These are phyloP conservation scores for Incurvaria masculella DNA, from an alignment of 2,888 invertebrate species.

Conservation along the genomic window DNA sequence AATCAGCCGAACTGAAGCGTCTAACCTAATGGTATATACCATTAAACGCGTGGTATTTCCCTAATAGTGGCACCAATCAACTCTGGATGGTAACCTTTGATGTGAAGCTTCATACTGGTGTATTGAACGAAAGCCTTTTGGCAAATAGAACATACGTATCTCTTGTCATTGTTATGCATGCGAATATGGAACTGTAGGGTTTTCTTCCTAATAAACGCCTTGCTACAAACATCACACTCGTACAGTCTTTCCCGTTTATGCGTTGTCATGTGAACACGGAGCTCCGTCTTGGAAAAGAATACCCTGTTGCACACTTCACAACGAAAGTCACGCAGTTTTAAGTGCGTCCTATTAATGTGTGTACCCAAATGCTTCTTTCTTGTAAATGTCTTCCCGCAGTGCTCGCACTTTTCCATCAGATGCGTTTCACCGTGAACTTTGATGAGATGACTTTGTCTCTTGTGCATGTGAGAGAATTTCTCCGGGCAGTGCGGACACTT, in stretches of 20 bases:
- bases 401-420: neutral
- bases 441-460: neutral
- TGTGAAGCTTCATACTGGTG: slow-evolving; percentile 29
- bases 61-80: too few species aligned
- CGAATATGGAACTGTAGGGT: slow-evolving; percentile 26
- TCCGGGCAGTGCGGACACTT: neutral
- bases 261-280: slow-evolving; percentile 19
- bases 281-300: slow-evolving; percentile 28
- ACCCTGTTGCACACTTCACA: slow-evolving; percentile 48
- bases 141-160: slow-evolving; percentile 24
- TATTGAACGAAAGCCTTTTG: slow-evolving; percentile 18
- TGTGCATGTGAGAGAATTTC: neutral
- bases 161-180: slow-evolving; percentile 23
- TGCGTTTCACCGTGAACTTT: slow-evolving; percentile 1
- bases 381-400: slow-evolving; percentile 2
- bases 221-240: slow-evolving; percentile 12
- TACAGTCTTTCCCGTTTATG: slow-evolving; percentile 6
- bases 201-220: slow-evolving; percentile 22
- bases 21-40: too few species aligned
- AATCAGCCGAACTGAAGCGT: too few species aligned
- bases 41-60: too few species aligned
- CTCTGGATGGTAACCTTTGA: slow-evolving; percentile 34
- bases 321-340: slow-evolving; percentile 26
- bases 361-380: neutral
- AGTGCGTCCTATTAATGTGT: slow-evolving; percentile 4